These are phyloP conservation scores for Frankliniella intonsa DNA, from an alignment of 2,888 invertebrate genomes.

Conservation along the genomic window DNA sequence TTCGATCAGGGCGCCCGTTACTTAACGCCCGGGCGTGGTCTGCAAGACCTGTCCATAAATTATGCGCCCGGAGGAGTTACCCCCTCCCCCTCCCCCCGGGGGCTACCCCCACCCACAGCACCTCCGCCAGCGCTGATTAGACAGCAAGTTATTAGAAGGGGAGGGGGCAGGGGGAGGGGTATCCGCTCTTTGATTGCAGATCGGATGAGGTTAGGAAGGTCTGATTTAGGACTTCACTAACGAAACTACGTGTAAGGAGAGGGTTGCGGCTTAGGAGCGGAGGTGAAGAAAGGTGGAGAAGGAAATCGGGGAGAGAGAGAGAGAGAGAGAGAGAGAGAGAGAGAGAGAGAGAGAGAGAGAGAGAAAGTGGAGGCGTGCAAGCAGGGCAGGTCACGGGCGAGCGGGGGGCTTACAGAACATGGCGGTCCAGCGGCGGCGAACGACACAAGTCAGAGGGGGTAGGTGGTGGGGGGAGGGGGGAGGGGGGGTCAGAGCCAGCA, in stretches of 20 bases:
- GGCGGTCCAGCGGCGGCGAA: too few species aligned
- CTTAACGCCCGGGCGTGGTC: neutral
- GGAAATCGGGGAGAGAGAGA: neutral
- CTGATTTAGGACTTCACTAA: too few species aligned
- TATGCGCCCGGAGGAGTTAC: neutral
- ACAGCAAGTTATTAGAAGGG: neutral
- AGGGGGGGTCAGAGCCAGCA: too few species aligned
- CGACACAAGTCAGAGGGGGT: too few species aligned
- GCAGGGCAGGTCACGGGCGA: neutral
- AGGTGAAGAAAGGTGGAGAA: neutral
- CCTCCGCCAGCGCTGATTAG: neutral
- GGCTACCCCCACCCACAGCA: too few species aligned
- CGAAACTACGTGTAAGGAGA: too few species aligned
- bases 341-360: neutral
- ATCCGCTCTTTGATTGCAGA: neutral
- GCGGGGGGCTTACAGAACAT: neutral
- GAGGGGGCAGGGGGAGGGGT: neutral
- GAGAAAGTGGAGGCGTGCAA: neutral
- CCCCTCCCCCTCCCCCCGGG: neutral
- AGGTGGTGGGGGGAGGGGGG: neutral
- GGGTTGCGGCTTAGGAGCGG: too few species aligned
- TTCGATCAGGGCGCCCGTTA: neutral
- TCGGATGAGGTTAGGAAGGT: neutral
- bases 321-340: slow-evolving; percentile 1
- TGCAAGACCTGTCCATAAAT: neutral